phyloP scores from a whole-genome alignment of 2,888 invertebrate genomes.

The Colostygia pectinataria region DNA sequence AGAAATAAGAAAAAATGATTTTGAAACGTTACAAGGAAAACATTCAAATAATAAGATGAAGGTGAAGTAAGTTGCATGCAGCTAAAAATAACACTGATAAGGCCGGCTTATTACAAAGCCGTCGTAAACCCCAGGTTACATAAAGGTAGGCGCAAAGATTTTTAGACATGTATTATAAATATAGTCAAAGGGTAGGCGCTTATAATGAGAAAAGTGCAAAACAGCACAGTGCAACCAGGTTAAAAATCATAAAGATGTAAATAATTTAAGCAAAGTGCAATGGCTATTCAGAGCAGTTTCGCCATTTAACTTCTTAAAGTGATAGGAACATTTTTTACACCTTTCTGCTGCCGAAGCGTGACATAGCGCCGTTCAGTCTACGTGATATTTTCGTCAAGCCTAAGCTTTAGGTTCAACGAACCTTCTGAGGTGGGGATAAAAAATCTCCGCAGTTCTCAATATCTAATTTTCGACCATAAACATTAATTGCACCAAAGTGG shows the following conservation, averaged over 20 bases:
- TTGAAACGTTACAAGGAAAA: neutral
- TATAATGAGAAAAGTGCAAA: too few relatives aligned
- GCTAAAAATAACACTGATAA: constrained; percentile 63
- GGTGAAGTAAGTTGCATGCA: constrained; percentile 35
- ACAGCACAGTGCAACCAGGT: constrained; percentile 21
- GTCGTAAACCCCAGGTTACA: constrained; percentile 48
- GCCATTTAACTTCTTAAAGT: constrained; percentile 28
- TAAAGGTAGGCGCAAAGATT: too few relatives aligned
- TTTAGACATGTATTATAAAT: too few relatives aligned
- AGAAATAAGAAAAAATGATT: neutral
- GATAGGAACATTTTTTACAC: constrained; percentile 41
- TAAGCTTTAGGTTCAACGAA: constrained; percentile 64
- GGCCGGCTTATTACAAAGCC: constrained; percentile 43
- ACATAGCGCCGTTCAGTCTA: constrained; percentile 59
- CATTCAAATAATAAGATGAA: constrained; percentile 11
- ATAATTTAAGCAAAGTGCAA: constrained; percentile 21
- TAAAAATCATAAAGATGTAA: constrained; percentile 17
- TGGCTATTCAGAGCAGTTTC: constrained; percentile 45
- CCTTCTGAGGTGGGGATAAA: constrained; percentile 61
- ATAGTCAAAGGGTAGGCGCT: too few relatives aligned
- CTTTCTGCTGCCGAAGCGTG: constrained; percentile 46
- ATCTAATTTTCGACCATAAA: constrained; percentile 71
- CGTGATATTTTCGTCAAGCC: constrained; percentile 59
- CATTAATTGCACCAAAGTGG: constrained; percentile 61
- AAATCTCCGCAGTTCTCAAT: constrained; percentile 56